These are phyloP conservation scores for Penaeus vannamei DNA, from an alignment of 1,140 invertebrate species.

Conservation along the genomic window DNA sequence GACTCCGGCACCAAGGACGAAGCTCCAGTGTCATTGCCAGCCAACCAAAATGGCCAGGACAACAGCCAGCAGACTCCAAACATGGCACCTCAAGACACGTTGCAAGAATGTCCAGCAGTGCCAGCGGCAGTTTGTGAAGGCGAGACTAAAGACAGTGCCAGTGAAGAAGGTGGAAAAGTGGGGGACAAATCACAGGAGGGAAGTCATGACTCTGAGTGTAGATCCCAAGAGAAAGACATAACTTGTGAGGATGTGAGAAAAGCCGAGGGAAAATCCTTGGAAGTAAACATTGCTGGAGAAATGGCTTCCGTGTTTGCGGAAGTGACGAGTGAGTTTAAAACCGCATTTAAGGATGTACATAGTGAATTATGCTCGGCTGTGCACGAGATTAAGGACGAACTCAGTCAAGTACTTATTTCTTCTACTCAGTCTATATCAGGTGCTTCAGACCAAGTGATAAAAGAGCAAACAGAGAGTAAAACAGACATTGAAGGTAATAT, in stretches of 20 bases:
- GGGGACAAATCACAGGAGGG: background rate
- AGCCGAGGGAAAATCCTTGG: background rate
- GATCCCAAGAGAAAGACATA: too few species aligned
- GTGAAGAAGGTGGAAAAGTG: slow-evolving; percentile 1
- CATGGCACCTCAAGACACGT: background rate
- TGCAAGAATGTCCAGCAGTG: background rate
- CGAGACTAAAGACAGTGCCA: background rate
- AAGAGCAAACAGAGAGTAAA: background rate
- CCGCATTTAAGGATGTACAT: slow-evolving; percentile 50
- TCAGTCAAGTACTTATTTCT: slow-evolving; percentile 40
- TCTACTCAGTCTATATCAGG: slow-evolving; percentile 35
- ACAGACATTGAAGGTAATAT: slow-evolving; percentile 40
- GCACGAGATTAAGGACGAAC: slow-evolving; percentile 35
- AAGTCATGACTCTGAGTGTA: too few species aligned
- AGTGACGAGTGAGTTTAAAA: slow-evolving; percentile 47
- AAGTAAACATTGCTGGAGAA: slow-evolving; percentile 38
- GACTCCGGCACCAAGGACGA: too few species aligned
- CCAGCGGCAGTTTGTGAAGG: slow-evolving; percentile 1
- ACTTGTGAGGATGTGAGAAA: background rate
- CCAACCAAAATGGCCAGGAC: too few species aligned
- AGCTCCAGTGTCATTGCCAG: too few species aligned
- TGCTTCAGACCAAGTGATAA: slow-evolving; percentile 31
- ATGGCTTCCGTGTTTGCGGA: slow-evolving; percentile 18
- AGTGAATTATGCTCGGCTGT: slow-evolving; percentile 49
- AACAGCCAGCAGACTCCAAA: background rate